These are phyloP conservation scores for Cremastinae sp. DNA, from an alignment of 2,888 invertebrate genomes.

Conservation along the genomic window DNA sequence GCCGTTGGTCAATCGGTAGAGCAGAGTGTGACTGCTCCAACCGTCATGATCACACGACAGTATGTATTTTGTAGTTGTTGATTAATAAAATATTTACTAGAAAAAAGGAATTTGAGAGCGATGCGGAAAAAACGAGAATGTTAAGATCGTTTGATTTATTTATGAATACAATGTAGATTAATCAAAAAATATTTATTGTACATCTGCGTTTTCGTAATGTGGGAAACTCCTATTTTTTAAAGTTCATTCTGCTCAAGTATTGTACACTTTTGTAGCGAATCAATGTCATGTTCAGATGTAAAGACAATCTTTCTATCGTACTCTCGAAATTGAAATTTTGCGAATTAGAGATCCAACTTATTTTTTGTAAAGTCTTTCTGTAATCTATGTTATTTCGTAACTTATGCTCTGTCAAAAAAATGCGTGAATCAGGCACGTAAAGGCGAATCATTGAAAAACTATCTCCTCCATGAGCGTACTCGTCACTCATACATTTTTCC, in stretches of 20 bases:
- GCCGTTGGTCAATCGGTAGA: slow-evolving; percentile 48
- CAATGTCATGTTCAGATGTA: slow-evolving; percentile 9
- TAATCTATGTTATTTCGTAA: slow-evolving; percentile 48
- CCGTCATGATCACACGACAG: slow-evolving; percentile 62
- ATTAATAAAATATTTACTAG: slow-evolving; percentile 69
- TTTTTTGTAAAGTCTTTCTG: slow-evolving; percentile 52
- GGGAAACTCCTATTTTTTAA: not conserved
- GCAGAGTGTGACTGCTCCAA: slow-evolving; percentile 54
- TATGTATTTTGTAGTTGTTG: slow-evolving; percentile 69
- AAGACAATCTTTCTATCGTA: not conserved
- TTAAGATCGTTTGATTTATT: slow-evolving; percentile 22
- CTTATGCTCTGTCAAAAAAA: slow-evolving; percentile 53
- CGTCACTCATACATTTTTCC: too few species aligned
- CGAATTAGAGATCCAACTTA: slow-evolving; percentile 22
- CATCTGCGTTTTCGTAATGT: slow-evolving; percentile 18
- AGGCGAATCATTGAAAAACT: slow-evolving; percentile 39
- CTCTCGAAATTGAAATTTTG: not conserved
- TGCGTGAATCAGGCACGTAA: slow-evolving; percentile 56
- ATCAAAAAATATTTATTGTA: slow-evolving; percentile 53
- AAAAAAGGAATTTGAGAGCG: slow-evolving; percentile 37
- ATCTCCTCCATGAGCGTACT: slow-evolving; percentile 10
- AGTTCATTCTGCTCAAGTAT: slow-evolving; percentile 18
- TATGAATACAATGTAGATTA: slow-evolving; percentile 26
- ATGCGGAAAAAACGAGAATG: not conserved
- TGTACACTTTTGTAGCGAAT: slow-evolving; percentile 31